Percentiles rank a stretch among this genome's conserved stretches.
phyloP scores from a whole-genome alignment of 2,888 invertebrate species.

The Liopterus haemorrhoidalis region DNA sequence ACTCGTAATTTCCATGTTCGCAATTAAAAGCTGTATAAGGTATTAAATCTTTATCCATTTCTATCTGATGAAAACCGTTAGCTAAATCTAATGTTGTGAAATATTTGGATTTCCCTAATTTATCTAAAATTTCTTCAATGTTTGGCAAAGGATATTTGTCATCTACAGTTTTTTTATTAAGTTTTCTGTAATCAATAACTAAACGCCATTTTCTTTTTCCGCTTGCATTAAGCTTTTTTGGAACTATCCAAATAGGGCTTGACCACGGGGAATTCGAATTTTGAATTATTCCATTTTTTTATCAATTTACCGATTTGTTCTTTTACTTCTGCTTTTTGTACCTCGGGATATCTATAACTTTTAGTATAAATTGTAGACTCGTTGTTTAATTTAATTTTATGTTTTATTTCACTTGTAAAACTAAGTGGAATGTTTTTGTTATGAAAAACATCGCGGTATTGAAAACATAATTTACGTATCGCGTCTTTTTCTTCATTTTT shows the following conservation, averaged over 20 bases:
- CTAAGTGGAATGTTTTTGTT: constrained; percentile 22
- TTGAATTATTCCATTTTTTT: constrained; percentile 36
- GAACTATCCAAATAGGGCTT: constrained; percentile 39
- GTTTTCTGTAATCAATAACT: constrained; percentile 35
- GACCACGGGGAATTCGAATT: constrained; percentile 38
- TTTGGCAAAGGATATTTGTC: constrained; percentile 33
- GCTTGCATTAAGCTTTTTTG: constrained; percentile 37
- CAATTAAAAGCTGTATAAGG: no score
- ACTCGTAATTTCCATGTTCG: no score
- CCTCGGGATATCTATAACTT: no score
- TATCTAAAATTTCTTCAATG: constrained; percentile 19
- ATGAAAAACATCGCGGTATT: no score
- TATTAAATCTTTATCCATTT: no score
- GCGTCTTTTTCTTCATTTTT: constrained; percentile 18
- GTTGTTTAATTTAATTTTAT: constrained; percentile 21
- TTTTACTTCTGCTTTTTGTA: constrained; percentile 35
- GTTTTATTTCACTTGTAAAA: constrained; percentile 31
- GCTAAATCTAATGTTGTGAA: no score
- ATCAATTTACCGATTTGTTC: constrained; percentile 35
- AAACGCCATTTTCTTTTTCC: constrained; percentile 37
- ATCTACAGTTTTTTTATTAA: constrained; percentile 33
- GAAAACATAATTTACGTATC: constrained; percentile 14
- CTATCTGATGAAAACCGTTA: no score
- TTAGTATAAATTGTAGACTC: no score
- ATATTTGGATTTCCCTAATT: constrained; percentile 17